Base-by-base conservation (phyloP, 2,888 invertebrate species). In the Caradrina clavipalpis region DNA sequence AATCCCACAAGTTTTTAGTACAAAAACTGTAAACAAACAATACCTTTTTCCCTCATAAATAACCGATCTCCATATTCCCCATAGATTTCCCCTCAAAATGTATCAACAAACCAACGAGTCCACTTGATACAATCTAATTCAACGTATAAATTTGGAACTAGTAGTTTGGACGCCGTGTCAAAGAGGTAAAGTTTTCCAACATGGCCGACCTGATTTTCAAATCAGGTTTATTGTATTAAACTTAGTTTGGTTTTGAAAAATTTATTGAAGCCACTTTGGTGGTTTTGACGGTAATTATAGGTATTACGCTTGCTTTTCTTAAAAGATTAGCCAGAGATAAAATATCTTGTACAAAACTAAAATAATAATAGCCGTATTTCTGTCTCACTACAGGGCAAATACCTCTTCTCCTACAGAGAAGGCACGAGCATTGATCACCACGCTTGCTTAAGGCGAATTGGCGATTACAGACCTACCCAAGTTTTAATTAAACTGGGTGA, bases 221-320 rank as follows among this genome's bases (percentile, higher is more conserved):
- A 80, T 73, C 73, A 76, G 69, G 70, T 81, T 81, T 62, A 79
- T 70, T 68, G 73, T 73, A 62, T 65, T 72, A 72, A 61, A 60
- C 47, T 45, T 68, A 74, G 65, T 79, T 78, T 66, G 45, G 22
- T 65, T 74, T 69, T 62, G 63, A 78, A 78, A 66, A 68, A 54
- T 54, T 26, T 64, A 60, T 54, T 55, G 57, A 19, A 53, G 17
- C n/a, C 21, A 60, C 26, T 62, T 56, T 57, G 49, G 39, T 57
- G 55, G 35, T 57, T 21, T 26, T 17, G 2, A 42, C 11, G 42
- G 10, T 51, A 21, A 59, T 60, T 60, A 53, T 42, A 0, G 11
- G 5, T 8, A 39, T 45, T 6, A 45, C 45, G 45, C 17, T 15
- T 45, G 35, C 0, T 45, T 17, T 45, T 15, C 17, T 4, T 1